Evolutionary conservation across 2,888 invertebrate species (phyloP).

Genomic region (Aplocera efformata): DNA sequence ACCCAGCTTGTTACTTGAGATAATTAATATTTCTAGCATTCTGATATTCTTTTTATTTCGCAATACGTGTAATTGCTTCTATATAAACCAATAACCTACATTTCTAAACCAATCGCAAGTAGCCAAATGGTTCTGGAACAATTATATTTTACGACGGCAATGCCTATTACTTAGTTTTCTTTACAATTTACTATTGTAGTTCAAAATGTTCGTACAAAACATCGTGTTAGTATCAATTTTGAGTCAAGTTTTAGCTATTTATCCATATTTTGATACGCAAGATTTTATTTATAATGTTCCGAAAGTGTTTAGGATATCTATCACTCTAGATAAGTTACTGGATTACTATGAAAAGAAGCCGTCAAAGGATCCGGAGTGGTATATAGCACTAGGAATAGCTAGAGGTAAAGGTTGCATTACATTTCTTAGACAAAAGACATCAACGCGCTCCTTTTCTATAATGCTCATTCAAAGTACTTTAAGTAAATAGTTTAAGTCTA

Average conservation of each 20-base stretch:
- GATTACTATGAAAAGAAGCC: conserved; percentile 68
- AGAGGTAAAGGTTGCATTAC: conserved; percentile 49
- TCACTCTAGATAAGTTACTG: conserved; percentile 64
- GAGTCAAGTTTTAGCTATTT: conserved; percentile 46
- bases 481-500: too few species aligned
- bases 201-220: conserved; percentile 57
- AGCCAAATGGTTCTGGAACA: conserved; percentile 44
- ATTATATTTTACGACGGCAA: conserved; percentile 28
- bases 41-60: too few species aligned
- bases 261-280: conserved; percentile 73
- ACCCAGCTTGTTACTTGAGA: too few species aligned
- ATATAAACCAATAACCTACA: conserved; percentile 21
- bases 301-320: conserved; percentile 67
- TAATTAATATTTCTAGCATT: too few species aligned
- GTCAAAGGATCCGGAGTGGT: conserved; percentile 75
- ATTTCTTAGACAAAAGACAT: conserved; percentile 10
- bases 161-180: conserved; percentile 36
- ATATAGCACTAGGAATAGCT: conserved; percentile 61
- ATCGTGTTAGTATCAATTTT: conserved; percentile 44
- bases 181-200: conserved; percentile 40
- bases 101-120: conserved; percentile 51
- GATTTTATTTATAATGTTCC: conserved; percentile 76
- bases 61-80: conserved; percentile 9
- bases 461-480: too few species aligned
- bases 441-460: conserved; percentile 4